phyloP scores from a whole-genome alignment of 2,888 invertebrate species.

The Sinotaia quadrata region DNA sequence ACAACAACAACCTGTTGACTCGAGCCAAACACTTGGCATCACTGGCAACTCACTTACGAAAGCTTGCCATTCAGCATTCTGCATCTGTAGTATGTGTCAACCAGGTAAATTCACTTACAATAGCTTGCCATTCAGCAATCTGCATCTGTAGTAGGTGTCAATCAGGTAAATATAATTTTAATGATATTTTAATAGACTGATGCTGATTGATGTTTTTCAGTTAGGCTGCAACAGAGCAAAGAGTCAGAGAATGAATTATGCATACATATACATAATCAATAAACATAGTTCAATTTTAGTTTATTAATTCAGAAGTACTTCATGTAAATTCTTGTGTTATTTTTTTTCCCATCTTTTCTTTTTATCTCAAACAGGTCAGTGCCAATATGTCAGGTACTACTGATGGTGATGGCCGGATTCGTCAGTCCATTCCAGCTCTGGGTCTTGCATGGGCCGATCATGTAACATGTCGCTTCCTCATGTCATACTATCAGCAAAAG shows the following conservation, averaged over 20 bases:
- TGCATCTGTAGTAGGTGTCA: conserved; percentile 80
- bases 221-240: too few relatives aligned
- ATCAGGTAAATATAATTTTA: conserved; percentile 80
- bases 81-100: conserved; percentile 81
- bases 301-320: too few relatives aligned
- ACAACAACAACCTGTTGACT: conserved; percentile 73
- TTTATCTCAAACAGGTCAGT: conserved; percentile 50
- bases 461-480: conserved; percentile 77
- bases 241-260: too few relatives aligned
- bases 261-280: too few relatives aligned
- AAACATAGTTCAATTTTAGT: too few relatives aligned
- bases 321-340: too few relatives aligned
- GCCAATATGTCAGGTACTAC: conserved; percentile 48
- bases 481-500: conserved; percentile 64
- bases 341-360: background rate
- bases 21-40: conserved; percentile 64
- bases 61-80: conserved; percentile 75
- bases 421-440: conserved; percentile 75
- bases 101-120: conserved; percentile 79
- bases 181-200: too few relatives aligned
- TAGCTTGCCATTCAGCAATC: conserved; percentile 75
- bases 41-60: conserved; percentile 76
- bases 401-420: conserved; percentile 14
- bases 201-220: too few relatives aligned
- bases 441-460: conserved; percentile 81